phyloP scores from a whole-genome alignment of 2,113 vertebrate species.

The Turnix velox region DNA sequence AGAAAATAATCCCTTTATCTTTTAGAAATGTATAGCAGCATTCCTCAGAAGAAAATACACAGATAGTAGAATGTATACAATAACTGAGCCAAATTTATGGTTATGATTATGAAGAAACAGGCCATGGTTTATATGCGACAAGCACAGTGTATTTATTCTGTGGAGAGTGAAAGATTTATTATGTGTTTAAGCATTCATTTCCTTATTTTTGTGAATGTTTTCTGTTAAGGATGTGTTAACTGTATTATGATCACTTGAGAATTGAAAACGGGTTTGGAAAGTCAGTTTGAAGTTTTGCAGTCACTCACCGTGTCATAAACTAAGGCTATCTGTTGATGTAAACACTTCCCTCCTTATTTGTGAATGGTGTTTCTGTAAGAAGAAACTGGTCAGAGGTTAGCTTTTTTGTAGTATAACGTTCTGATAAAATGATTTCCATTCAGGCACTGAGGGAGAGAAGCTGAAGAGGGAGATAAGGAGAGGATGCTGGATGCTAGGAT shows the following conservation, averaged over 20 bases:
- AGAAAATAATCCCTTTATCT: not conserved
- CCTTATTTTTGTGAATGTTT: constrained; percentile 36
- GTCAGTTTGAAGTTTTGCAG: not conserved
- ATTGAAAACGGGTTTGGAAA: not conserved
- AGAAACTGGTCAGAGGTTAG: not conserved
- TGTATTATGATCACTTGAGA: not conserved
- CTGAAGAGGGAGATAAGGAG: not conserved
- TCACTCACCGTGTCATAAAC: not conserved
- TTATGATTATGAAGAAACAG: not conserved
- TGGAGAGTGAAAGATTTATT: not conserved
- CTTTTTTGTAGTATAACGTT: not conserved
- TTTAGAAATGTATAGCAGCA: not conserved
- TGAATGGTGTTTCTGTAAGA: not conserved
- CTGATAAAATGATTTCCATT: not conserved
- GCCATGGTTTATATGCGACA: not conserved
- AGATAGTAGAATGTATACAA: not conserved
- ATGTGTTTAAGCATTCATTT: constrained; percentile 24
- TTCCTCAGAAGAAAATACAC: not conserved
- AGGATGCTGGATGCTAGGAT: not conserved
- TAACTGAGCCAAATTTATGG: not conserved
- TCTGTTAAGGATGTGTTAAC: constrained; percentile 4
- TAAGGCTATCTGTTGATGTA: not conserved
- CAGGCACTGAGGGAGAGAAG: not conserved
- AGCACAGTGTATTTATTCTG: not conserved
- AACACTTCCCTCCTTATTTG: not conserved